Conservation (phyloP, 2,113 vertebrate species). For the Phylloscopus whistleri region DNA sequence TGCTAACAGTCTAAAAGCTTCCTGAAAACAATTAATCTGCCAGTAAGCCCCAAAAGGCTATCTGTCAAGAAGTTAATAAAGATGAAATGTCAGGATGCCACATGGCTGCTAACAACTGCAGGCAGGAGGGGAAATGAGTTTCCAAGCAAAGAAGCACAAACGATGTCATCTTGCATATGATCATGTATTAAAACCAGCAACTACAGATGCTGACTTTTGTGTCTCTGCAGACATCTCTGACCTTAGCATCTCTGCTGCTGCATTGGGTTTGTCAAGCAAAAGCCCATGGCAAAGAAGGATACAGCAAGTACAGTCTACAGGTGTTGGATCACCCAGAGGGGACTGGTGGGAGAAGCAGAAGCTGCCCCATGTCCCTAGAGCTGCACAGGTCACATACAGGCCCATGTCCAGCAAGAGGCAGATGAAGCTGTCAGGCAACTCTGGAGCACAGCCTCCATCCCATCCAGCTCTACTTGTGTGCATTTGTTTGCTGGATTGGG, state of each 20-base stretch:
- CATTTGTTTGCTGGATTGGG: background rate
- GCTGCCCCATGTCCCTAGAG: fast-evolving
- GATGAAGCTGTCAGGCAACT: background rate
- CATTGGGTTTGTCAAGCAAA: background rate
- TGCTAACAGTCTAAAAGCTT: slow-evolving; percentile 8
- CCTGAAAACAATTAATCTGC: slow-evolving; percentile 23
- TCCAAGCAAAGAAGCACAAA: background rate
- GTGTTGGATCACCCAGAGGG: background rate
- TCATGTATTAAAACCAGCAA: background rate
- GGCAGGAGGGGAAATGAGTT: slow-evolving; percentile 2
- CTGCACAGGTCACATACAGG: background rate
- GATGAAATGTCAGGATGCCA: slow-evolving; percentile 33
- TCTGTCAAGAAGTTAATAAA: slow-evolving; percentile 29
- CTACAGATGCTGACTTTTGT: background rate
- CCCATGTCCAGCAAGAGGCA: background rate
- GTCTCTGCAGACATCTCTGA: background rate
- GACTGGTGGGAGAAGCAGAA: background rate
- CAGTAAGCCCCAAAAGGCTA: slow-evolving; percentile 3
- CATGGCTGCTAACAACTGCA: background rate
- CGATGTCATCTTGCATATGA: background rate
- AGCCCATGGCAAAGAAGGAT: background rate
- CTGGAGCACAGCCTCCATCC: fast-evolving
- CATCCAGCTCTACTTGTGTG: background rate
- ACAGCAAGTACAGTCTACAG: background rate
- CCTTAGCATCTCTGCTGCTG: background rate